Conservation (phyloP, 2,113 vertebrate species). For the Vidua macroura region DNA sequence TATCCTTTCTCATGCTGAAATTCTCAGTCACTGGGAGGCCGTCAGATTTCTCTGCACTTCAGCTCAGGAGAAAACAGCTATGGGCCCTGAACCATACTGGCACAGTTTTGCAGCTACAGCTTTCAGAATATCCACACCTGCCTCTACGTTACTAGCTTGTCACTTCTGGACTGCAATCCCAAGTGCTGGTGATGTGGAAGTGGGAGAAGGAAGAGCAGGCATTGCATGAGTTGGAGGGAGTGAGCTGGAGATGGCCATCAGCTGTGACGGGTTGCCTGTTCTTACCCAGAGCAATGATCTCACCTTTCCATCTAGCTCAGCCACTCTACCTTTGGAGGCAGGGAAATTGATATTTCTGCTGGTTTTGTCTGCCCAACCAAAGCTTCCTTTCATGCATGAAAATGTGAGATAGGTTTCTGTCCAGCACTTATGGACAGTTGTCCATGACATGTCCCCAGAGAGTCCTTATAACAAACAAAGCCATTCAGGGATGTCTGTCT, state of each 20-base stretch:
- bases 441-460: background rate
- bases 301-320: background rate
- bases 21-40: background rate
- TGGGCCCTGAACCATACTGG: background rate
- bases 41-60: background rate
- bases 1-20: background rate
- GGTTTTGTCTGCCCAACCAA: background rate
- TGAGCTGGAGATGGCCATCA: background rate
- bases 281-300: background rate
- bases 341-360: background rate
- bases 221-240: fast-evolving
- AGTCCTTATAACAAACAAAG: background rate
- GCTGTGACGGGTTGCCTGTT: background rate
- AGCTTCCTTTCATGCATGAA: background rate
- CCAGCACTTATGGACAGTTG: background rate
- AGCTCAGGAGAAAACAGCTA: background rate
- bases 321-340: background rate
- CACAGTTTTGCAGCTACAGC: background rate
- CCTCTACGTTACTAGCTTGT: background rate
- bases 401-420: background rate
- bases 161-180: background rate
- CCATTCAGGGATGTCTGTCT: background rate
- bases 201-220: background rate
- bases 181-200: fast-evolving
- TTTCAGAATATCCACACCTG: background rate